Conservation (phyloP, 2,888 invertebrate genomes). For the Bombylius discolor region DNA sequence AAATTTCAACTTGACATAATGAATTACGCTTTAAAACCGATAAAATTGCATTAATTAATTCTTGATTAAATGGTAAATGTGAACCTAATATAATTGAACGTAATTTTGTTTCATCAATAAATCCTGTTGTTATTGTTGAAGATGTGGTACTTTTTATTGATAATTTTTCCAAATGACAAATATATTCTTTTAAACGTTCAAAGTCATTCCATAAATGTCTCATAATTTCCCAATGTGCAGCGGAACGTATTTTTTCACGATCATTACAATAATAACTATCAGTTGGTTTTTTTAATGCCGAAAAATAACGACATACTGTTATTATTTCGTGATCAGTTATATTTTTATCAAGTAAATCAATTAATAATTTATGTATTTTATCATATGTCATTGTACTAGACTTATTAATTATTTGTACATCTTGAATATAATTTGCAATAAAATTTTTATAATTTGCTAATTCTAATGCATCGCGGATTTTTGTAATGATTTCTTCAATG, state of each 20-base stretch:
- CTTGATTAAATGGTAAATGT: conserved; percentile 52
- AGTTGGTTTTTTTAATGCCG: conserved; percentile 43
- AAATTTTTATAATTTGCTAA: conserved; percentile 59
- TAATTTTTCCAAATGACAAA: conserved; percentile 42
- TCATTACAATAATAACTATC: conserved; percentile 23
- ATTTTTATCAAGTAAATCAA: conserved; percentile 50
- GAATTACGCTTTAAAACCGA: conserved; percentile 46
- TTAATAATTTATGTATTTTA: conserved; percentile 44
- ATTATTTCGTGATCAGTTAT: conserved; percentile 73
- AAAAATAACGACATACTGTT: conserved; percentile 59
- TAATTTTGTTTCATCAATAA: conserved; percentile 43
- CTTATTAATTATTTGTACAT: neutral
- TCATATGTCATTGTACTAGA: conserved; percentile 22
- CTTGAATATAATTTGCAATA: conserved; percentile 51
- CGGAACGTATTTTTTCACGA: conserved; percentile 42
- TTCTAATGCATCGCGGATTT: conserved; percentile 54
- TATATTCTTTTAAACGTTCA: conserved; percentile 45
- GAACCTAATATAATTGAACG: conserved; percentile 55
- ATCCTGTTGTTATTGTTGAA: conserved; percentile 37
- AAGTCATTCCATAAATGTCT: conserved; percentile 60
- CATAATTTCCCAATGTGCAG: conserved; percentile 59
- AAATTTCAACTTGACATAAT: conserved; percentile 49
- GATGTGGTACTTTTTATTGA: no score
- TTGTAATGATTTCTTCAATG: conserved; percentile 55
- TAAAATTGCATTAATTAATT: conserved; percentile 56